Conservation (phyloP, 2,888 invertebrate species). For the Chaetogeoica ovagalla region DNA sequence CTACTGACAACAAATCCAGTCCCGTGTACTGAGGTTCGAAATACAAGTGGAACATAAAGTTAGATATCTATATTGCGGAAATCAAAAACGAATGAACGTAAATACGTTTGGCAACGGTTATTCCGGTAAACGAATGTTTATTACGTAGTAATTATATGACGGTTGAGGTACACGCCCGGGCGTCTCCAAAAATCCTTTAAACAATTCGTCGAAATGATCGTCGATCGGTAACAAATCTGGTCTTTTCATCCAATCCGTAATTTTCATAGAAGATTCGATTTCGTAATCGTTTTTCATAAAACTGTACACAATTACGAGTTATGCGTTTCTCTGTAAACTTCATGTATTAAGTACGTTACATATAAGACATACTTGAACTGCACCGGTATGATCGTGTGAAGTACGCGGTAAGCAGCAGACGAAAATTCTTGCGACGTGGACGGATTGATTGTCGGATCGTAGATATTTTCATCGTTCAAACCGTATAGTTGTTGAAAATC, state of each 20-base stretch:
- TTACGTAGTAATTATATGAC: conserved; percentile 37
- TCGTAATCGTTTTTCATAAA: conserved; percentile 51
- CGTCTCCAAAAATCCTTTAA: conserved; percentile 53
- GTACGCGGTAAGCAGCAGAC: conserved; percentile 87
- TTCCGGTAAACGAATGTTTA: background rate
- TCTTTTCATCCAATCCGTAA: conserved; percentile 53
- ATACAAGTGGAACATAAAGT: conserved; percentile 66
- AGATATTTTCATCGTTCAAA: conserved; percentile 73
- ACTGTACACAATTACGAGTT: conserved; percentile 8
- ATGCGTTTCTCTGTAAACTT: background rate
- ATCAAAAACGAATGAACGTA: conserved; percentile 58
- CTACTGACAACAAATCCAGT: conserved; percentile 87
- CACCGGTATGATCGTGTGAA: conserved; percentile 70
- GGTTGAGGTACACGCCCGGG: conserved; percentile 17
- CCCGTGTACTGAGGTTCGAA: conserved; percentile 61
- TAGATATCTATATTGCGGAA: conserved; percentile 71
- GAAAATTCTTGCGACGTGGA: conserved; percentile 86
- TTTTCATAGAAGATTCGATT: background rate
- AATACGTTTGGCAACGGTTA: background rate
- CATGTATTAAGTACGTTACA: background rate
- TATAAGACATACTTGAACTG: conserved; percentile 26
- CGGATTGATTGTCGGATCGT: conserved; percentile 81
- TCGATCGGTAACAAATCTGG: conserved; percentile 43
- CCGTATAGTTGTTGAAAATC: conserved; percentile 31
- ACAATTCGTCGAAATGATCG: conserved; percentile 52